Evolutionary conservation across 2,888 invertebrate species (phyloP).

Genomic region (Eustalomyia histrio): DNA sequence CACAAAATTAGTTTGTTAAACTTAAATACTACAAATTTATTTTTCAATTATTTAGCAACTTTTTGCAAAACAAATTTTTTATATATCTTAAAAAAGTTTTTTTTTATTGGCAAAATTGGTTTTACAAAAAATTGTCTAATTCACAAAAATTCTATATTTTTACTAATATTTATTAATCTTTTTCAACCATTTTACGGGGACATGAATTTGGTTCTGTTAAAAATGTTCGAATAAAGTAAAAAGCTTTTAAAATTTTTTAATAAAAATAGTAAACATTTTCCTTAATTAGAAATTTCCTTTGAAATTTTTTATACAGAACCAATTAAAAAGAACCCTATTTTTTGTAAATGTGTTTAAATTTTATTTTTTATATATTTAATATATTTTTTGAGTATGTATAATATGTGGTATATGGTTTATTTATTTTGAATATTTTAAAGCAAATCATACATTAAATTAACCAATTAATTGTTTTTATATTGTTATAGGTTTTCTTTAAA

Average conservation of each 20-base stretch:
- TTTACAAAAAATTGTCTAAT: background rate
- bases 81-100: background rate
- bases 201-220: background rate
- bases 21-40: background rate
- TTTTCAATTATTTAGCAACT: background rate
- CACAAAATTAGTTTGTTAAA: constrained; percentile 2
- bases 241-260: background rate
- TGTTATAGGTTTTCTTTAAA: background rate
- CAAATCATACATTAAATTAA: constrained; percentile 56
- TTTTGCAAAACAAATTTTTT: background rate
- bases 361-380: constrained; percentile 18
- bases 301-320: background rate
- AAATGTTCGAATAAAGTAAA: background rate
- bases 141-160: background rate
- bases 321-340: background rate
- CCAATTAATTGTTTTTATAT: constrained; percentile 31
- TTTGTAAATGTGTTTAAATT: background rate
- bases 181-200: no score
- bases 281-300: background rate
- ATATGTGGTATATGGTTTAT: constrained; percentile 40
- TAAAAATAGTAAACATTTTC: background rate
- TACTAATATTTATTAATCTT: background rate
- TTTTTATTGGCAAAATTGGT: background rate
- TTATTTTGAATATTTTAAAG: constrained; percentile 40
- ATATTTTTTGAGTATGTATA: constrained; percentile 55